A percentile compares a stretch with the other conserved stretches of the same genome.
phyloP scores from a whole-genome alignment of 2,113 vertebrate genomes.

The Hipposideros armiger region DNA sequence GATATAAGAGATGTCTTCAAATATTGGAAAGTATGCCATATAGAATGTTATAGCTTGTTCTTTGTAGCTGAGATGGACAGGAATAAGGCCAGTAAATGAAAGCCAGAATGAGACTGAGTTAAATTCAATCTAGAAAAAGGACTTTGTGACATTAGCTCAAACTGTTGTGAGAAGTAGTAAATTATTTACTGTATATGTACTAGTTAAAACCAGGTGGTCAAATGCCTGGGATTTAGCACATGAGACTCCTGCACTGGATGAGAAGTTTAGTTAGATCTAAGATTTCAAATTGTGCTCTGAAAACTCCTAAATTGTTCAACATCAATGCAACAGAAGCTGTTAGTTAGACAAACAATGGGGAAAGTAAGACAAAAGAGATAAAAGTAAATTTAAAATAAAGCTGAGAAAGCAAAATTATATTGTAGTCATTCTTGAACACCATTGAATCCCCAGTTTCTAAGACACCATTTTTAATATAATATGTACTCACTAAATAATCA shows the following conservation, averaged over 20 bases:
- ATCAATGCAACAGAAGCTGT: neutral
- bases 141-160: neutral
- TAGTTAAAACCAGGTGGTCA: neutral
- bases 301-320: slow-evolving; percentile 2
- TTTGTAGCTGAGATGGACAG: neutral
- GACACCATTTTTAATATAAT: neutral
- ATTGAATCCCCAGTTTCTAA: neutral
- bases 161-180: neutral
- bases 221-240: neutral
- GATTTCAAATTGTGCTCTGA: slow-evolving; percentile 11
- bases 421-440: neutral
- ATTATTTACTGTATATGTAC: neutral
- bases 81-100: neutral
- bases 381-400: slow-evolving; percentile 21
- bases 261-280: slow-evolving; percentile 7
- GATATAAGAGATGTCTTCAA: slow-evolving; percentile 16
- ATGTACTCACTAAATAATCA: neutral
- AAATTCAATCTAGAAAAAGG: slow-evolving; percentile 31
- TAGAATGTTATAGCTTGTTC: neutral
- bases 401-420: neutral
- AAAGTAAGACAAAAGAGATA: slow-evolving; percentile 35
- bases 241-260: neutral
- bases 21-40: neutral
- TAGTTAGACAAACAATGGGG: neutral
- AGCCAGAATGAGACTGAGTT: neutral